phyloP scores from a whole-genome alignment of 2,797 vertebrate species.

The Gallirallus australis region DNA sequence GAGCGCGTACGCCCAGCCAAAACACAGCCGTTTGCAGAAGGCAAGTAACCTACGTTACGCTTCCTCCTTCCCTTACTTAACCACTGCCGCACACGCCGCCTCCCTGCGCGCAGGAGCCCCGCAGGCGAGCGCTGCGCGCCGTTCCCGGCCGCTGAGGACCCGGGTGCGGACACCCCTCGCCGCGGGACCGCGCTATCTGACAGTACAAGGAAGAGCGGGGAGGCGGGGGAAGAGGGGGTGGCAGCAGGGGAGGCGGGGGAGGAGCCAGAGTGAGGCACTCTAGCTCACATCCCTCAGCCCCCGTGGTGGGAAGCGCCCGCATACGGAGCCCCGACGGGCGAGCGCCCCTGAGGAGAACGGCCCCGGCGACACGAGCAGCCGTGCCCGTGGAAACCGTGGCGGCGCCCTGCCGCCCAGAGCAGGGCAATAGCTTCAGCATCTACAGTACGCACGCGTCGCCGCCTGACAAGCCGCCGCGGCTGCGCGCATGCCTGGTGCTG shows the following conservation, averaged over 20 bases:
- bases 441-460: not conserved
- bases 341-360: fast-evolving
- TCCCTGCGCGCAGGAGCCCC: not conserved
- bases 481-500: fast-evolving
- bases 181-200: too few species aligned
- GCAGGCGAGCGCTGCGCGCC: not conserved
- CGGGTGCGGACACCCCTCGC: too few species aligned
- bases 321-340: fast-evolving
- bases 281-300: fast-evolving
- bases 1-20: not conserved
- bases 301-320: fast-evolving
- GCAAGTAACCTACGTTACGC: not conserved
- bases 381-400: fast-evolving
- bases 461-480: too few species aligned
- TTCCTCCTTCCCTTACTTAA: not conserved
- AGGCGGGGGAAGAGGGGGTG: too few species aligned
- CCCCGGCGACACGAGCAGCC: fast-evolving
- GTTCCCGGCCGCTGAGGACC: not conserved
- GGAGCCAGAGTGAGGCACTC: too few species aligned
- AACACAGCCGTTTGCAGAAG: not conserved
- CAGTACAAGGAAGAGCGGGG: too few species aligned
- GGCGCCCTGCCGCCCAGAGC: not conserved
- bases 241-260: too few species aligned
- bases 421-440: not conserved
- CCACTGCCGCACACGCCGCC: fast-evolving